Conservation (phyloP, 1,140 invertebrate species). For the Camponotus pennsylvanicus region DNA sequence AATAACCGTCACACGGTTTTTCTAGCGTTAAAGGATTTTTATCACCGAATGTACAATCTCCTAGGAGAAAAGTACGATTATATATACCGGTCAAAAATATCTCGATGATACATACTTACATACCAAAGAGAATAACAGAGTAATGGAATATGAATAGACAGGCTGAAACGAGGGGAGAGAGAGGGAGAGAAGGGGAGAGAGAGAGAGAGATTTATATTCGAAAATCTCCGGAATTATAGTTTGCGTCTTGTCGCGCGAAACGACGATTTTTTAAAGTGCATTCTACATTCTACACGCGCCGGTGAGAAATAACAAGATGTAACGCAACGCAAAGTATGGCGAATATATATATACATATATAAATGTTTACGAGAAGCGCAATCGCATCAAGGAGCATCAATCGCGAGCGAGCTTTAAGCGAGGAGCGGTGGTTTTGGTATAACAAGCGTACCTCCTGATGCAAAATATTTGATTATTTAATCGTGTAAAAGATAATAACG, state of each 20-base stretch:
- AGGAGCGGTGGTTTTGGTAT: conserved; percentile 8
- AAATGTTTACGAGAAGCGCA: background rate
- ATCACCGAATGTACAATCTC: conserved; percentile 18
- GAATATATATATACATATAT: background rate
- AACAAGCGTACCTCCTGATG: background rate
- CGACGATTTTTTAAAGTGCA: conserved; percentile 1
- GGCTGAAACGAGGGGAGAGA: background rate
- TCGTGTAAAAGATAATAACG: background rate
- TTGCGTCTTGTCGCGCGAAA: background rate
- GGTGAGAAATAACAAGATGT: background rate
- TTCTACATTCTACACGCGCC: background rate
- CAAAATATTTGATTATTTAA: conserved; percentile 40
- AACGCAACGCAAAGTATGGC: background rate
- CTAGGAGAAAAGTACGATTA: conserved; percentile 20
- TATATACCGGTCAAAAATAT: conserved; percentile 28
- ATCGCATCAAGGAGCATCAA: too few relatives aligned
- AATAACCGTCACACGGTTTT: background rate
- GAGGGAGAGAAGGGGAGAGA: background rate
- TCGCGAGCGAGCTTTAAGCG: background rate
- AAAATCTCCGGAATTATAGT: conserved; percentile 2
- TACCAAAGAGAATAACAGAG: conserved; percentile 38
- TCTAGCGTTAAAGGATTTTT: conserved; percentile 52
- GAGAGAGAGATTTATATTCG: background rate
- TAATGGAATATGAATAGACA: conserved; percentile 22
- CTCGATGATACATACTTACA: conserved; percentile 19